Percentiles rank a stretch among this genome's conserved stretches.
Evolutionary conservation across 2,113 vertebrate species (phyloP).

Genomic region (Trogon surrucura): DNA sequence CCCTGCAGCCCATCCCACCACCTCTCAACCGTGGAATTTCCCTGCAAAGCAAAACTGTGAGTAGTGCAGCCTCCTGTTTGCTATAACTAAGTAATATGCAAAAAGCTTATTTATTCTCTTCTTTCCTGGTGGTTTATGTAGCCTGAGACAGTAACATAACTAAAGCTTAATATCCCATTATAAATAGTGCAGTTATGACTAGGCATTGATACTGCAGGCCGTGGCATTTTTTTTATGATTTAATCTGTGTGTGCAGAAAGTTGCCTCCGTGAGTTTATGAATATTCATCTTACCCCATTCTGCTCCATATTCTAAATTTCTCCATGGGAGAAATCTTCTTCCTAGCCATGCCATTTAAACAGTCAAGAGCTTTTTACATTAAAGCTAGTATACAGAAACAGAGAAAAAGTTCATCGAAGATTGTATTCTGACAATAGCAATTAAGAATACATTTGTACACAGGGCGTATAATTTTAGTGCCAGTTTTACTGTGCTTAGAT

Average conservation of each 20-base stretch:
- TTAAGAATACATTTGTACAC: slow-evolving; percentile 8
- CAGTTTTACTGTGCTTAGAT: not conserved
- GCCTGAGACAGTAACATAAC: slow-evolving; percentile 57
- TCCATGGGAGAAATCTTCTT: slow-evolving; percentile 1
- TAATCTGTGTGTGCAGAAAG: slow-evolving; percentile 18
- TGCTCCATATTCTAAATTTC: not conserved
- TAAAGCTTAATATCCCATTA: slow-evolving; percentile 60
- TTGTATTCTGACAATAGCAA: not conserved
- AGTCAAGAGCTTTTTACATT: not conserved
- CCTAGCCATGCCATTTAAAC: not conserved
- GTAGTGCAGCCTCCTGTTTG: not conserved
- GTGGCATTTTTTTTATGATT: slow-evolving; percentile 27
- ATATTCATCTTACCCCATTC: slow-evolving; percentile 10
- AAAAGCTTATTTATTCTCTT: slow-evolving; percentile 43
- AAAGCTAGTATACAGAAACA: not conserved
- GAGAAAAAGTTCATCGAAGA: not conserved
- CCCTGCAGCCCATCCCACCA: not conserved
- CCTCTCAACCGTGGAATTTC: not conserved
- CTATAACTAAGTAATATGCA: slow-evolving; percentile 17
- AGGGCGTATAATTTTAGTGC: not conserved
- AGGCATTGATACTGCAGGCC: not conserved
- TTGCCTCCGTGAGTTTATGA: not conserved
- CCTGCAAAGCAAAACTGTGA: not conserved
- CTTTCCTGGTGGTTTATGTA: slow-evolving; percentile 54
- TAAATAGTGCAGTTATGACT: slow-evolving; percentile 46